Evolutionary conservation across 2,888 invertebrate genomes (phyloP).

Genomic region (Phytoseiulus persimilis): DNA sequence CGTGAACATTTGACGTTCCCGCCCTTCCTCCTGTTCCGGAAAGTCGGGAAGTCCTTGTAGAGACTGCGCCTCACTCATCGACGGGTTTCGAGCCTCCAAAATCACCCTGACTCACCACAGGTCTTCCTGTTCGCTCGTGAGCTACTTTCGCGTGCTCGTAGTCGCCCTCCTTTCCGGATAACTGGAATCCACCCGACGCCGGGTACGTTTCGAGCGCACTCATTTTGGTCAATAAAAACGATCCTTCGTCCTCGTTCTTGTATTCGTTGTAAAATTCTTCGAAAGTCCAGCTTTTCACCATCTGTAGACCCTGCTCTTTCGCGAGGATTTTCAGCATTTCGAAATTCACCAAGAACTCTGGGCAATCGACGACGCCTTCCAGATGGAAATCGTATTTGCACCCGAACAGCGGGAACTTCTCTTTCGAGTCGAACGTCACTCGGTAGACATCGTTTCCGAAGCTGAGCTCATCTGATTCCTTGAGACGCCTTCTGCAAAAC

Average conservation of each 20-base stretch:
- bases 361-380: constrained; percentile 94
- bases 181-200: constrained; percentile 54
- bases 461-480: constrained; percentile 44
- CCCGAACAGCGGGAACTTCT: constrained; percentile 70
- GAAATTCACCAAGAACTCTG: constrained; percentile 93
- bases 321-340: constrained; percentile 64
- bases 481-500: constrained; percentile 44
- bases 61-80: too few relatives aligned
- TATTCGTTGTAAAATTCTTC: constrained; percentile 67
- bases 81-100: too few relatives aligned
- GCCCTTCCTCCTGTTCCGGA: too few relatives aligned
- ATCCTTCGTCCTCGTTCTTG: constrained; percentile 54
- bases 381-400: constrained; percentile 90
- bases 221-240: constrained; percentile 64
- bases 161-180: constrained; percentile 56
- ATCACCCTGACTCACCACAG: neutral
- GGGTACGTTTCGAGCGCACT: constrained; percentile 66
- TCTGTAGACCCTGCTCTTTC: constrained; percentile 53
- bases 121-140: constrained; percentile 19
- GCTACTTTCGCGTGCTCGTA: constrained; percentile 63
- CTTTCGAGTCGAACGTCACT: constrained; percentile 51
- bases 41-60: too few relatives aligned
- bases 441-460: constrained; percentile 55
- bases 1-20: too few relatives aligned
- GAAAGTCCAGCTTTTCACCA: constrained; percentile 58